Evolutionary conservation across 1,140 invertebrate genomes (phyloP), one percentile per base, ranked within the genome.

Genomic region (Ceratosolen fusciceps): DNA sequence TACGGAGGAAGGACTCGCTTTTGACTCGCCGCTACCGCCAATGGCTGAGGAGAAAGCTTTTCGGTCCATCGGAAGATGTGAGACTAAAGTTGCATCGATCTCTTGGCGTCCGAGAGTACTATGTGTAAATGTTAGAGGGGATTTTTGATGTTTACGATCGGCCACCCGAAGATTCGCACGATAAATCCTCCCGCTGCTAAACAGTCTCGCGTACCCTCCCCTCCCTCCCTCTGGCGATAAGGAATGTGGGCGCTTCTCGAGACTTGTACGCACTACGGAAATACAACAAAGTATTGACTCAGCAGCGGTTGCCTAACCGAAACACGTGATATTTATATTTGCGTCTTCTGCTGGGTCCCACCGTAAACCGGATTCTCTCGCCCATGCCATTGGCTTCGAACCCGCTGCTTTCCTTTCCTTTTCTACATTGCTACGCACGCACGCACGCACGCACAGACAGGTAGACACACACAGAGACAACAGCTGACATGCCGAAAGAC

Each of bases 321-420:
- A 49, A 58, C 71, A 58, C 54, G 72, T 58, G 72, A 74, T 74
- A 74, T 60, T 74, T 60, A 74, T 60, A 31, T 60, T 73, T 43
- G 54, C n/a, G 54, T 58, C 34, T 74, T 74, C 34, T 74, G 49
- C 60, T 65, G 29, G 4, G 26, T 65, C 8, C 19, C 37, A 74
- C 14, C 72, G 56, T 60, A 43, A 74, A 62, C 72, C 72, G 72
- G 71, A 73, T 73, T 58, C 52, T 2, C 7, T 19, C 56, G 29
- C 16, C 39, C 39, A 43, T 54, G 26, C 34, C 37, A 73, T 56
- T 37, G 52, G 34, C 58, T 39, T 58, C 52, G 9, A 73, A 58
- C n/a, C 34, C 31, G 60, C 19, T 21, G 31, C 4, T 37, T 65
- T 65, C 2, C 37, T 65, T n/a, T n/a, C n/a, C n/a, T n/a, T n/a